These are phyloP conservation scores for Ashinkailepas kermadecensis DNA, from an alignment of 2,888 invertebrate genomes.

Conservation along the genomic window DNA sequence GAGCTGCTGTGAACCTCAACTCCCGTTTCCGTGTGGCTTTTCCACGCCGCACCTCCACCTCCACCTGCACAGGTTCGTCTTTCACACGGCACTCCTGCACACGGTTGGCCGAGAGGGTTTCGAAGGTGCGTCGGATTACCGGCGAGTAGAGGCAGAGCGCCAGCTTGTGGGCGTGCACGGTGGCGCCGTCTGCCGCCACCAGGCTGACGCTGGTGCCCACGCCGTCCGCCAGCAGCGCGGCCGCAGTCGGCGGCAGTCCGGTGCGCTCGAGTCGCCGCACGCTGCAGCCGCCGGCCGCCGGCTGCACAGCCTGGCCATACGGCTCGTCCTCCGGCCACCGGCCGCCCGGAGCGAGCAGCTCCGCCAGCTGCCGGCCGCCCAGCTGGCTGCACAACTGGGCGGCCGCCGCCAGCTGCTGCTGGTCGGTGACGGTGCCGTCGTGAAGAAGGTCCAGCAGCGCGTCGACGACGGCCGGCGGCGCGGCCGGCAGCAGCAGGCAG, in stretches of 20 bases:
- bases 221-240: not conserved
- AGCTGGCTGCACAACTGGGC: not conserved
- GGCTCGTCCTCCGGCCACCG: not conserved
- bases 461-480: not conserved
- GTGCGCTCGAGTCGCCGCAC: not conserved
- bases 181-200: not conserved
- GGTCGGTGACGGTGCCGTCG: not conserved
- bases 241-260: not conserved
- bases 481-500: not conserved
- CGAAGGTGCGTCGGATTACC: not conserved
- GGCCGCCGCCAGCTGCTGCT: not conserved
- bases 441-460: not conserved
- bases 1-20: too few species aligned
- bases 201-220: conserved; percentile 1
- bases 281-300: not conserved
- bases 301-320: not conserved
- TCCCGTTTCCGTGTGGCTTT: too few species aligned
- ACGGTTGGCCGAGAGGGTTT: not conserved
- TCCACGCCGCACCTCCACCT: too few species aligned
- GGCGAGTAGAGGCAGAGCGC: conserved; percentile 10
- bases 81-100: too few species aligned
- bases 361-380: not conserved
- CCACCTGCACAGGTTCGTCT: too few species aligned
- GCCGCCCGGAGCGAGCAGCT: not conserved
- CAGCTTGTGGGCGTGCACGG: not conserved